Evolutionary conservation across 2,113 vertebrate genomes (phyloP).

Genomic region (Chauna torquata): DNA sequence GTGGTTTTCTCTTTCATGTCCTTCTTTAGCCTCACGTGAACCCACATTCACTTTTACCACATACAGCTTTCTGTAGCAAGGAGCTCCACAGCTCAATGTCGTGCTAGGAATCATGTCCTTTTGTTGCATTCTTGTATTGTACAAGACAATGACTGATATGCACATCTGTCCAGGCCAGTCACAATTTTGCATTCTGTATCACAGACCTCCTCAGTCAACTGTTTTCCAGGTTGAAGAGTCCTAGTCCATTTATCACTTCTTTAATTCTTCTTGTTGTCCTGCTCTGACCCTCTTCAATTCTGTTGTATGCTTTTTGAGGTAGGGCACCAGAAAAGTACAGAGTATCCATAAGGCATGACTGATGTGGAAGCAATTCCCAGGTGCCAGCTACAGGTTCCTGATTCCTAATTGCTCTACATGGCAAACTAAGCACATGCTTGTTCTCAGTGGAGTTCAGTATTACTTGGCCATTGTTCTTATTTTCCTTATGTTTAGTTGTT

Average conservation of each 20-base stretch:
- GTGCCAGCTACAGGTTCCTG: neutral
- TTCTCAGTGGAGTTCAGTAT: neutral
- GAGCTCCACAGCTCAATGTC: neutral
- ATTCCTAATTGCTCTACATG: neutral
- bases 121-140: neutral
- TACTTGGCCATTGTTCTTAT: neutral
- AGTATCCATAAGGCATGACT: neutral
- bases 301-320: neutral
- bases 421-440: neutral
- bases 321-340: neutral
- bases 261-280: neutral
- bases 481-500: neutral
- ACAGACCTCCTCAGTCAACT: neutral
- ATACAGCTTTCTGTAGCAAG: neutral
- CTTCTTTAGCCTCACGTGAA: neutral
- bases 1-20: neutral
- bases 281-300: neutral
- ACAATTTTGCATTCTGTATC: neutral
- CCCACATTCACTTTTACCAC: neutral
- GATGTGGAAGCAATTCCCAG: neutral
- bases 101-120: neutral
- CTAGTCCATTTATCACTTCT: neutral
- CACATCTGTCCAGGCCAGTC: neutral
- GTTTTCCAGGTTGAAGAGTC: neutral
- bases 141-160: neutral